phyloP scores from a whole-genome alignment of 1,140 invertebrate species.

The Zaprionus nigranus region DNA sequence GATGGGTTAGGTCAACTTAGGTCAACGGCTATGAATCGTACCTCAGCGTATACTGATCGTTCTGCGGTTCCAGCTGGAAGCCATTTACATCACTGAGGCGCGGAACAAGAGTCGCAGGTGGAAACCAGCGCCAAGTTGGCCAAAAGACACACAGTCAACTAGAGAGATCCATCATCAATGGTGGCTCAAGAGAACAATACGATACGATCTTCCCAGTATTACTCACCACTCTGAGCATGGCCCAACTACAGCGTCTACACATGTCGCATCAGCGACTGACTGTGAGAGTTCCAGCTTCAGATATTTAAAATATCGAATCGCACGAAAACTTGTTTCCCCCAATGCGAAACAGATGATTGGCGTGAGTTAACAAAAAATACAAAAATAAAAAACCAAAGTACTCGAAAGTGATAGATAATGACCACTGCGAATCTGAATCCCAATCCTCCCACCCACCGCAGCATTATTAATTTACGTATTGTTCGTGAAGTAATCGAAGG shows the following conservation, averaged over 20 bases:
- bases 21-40: conserved; percentile 7
- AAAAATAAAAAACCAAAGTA: neutral
- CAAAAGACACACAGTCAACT: conserved; percentile 38
- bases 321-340: conserved; percentile 32
- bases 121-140: conserved; percentile 6
- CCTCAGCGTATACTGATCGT: conserved; percentile 52
- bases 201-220: neutral
- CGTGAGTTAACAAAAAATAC: conserved; percentile 26
- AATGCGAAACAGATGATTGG: neutral
- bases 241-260: conserved; percentile 2
- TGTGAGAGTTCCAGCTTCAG: conserved; percentile 2
- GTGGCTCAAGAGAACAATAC: neutral
- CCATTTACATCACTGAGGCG: conserved; percentile 43
- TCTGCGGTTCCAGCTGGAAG: conserved; percentile 42
- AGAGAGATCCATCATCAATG: neutral
- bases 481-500: conserved; percentile 6
- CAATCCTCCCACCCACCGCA: conserved; percentile 27
- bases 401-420: conserved; percentile 28
- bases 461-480: conserved; percentile 12
- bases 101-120: conserved; percentile 44
- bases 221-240: conserved; percentile 35
- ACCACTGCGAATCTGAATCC: conserved; percentile 15
- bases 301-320: conserved; percentile 26
- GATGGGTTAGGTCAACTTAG: neutral
- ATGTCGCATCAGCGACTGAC: conserved; percentile 25